Evolutionary conservation across 2,888 invertebrate species (phyloP).

Genomic region (Saturnia japonica): DNA sequence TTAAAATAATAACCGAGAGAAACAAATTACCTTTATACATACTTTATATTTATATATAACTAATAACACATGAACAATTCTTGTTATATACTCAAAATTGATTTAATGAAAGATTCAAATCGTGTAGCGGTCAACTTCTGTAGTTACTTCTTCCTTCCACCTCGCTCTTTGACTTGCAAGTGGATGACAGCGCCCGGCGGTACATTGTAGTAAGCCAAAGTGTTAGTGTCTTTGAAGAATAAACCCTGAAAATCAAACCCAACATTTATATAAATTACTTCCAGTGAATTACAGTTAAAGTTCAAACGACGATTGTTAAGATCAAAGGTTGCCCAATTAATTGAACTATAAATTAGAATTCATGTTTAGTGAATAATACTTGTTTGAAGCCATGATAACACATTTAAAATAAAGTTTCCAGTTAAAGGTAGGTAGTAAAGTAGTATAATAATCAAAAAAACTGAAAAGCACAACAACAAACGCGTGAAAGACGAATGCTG

Average conservation of each 20-base stretch:
- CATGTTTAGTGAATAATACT: too few relatives aligned
- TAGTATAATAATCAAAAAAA: too few relatives aligned
- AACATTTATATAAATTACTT: background rate
- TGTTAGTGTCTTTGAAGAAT: constrained; percentile 98
- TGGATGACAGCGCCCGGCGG: constrained; percentile 91
- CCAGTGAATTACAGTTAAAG: background rate
- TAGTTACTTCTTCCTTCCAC: constrained; percentile 96
- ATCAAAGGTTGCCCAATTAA: too few relatives aligned
- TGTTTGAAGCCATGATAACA: too few relatives aligned
- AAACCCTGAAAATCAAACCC: constrained; percentile 87
- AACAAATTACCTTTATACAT: too few relatives aligned
- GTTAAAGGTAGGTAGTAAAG: too few relatives aligned
- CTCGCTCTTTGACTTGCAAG: constrained; percentile 97
- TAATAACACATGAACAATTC: background rate
- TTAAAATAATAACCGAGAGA: too few relatives aligned
- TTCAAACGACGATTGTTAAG: too few relatives aligned
- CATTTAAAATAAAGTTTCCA: too few relatives aligned
- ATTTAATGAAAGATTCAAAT: background rate
- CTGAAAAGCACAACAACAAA: too few relatives aligned
- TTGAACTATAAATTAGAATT: too few relatives aligned
- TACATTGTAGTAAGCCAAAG: constrained; percentile 97
- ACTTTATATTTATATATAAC: background rate
- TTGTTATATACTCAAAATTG: background rate
- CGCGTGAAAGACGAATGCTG: too few relatives aligned
- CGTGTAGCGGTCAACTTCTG: background rate